Conservation (phyloP, 2,113 vertebrate species). For the Ifrita kowaldi region DNA sequence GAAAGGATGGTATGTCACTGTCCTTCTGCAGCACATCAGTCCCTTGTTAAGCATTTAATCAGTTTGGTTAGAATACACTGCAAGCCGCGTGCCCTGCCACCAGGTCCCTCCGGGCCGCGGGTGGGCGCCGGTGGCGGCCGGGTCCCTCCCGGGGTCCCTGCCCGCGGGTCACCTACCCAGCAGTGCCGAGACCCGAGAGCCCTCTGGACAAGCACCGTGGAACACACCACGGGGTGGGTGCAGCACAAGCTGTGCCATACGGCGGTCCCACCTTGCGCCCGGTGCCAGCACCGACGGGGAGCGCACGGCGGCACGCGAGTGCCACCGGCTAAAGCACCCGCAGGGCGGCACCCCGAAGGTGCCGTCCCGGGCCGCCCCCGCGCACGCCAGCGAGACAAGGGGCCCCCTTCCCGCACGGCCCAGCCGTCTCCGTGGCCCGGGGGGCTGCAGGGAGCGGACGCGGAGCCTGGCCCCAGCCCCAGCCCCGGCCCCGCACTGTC, state of each 20-base stretch:
- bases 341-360: background rate
- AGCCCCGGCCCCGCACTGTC: background rate
- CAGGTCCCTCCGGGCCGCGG: background rate
- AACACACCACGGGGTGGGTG: background rate
- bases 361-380: background rate
- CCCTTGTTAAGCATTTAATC: background rate
- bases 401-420: background rate
- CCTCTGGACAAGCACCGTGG: background rate
- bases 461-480: background rate
- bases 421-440: background rate
- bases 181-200: background rate
- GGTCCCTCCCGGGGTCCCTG: background rate
- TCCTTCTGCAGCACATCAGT: background rate
- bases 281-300: background rate
- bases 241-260: background rate
- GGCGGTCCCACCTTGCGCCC: background rate
- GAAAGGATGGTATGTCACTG: background rate
- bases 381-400: background rate
- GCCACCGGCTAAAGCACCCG: no score
- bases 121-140: background rate
- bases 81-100: background rate
- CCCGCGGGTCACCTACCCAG: background rate
- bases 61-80: background rate
- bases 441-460: background rate
- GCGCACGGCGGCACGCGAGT: background rate